Conservation (phyloP, 2,113 vertebrate genomes). For the Girardinichthys multiradiatus region DNA sequence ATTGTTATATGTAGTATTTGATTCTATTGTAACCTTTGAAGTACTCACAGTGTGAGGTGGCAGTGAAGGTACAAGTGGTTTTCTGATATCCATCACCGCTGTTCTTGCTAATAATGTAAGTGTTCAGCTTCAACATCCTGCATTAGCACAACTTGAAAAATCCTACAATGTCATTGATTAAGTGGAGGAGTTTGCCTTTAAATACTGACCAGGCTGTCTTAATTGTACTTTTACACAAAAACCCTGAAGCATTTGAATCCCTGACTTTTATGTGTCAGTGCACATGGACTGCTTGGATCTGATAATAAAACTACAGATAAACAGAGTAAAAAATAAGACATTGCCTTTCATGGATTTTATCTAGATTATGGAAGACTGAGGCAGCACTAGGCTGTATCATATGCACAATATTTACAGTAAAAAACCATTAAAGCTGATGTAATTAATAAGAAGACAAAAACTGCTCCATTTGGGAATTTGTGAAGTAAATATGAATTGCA, state of each 20-base stretch:
- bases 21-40: slow-evolving; percentile 4
- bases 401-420: neutral
- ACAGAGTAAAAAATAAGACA: neutral
- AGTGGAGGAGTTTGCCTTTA: slow-evolving; percentile 22
- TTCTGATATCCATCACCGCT: slow-evolving; percentile 20
- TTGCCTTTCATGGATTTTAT: neutral
- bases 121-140: slow-evolving; percentile 25
- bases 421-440: neutral
- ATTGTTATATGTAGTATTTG: slow-evolving; percentile 18
- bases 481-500: slow-evolving; percentile 39
- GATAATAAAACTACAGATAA: neutral
- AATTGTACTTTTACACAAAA: neutral
- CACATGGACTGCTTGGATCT: neutral
- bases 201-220: slow-evolving; percentile 4
- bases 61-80: slow-evolving; percentile 30
- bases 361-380: neutral
- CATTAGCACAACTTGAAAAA: slow-evolving; percentile 30
- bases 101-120: slow-evolving; percentile 25
- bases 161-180: slow-evolving; percentile 47
- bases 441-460: slow-evolving; percentile 4
- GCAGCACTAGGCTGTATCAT: neutral
- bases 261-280: neutral
- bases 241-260: neutral
- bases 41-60: slow-evolving; percentile 48
- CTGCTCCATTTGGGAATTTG: neutral